These are phyloP conservation scores for Hirudo medicinalis DNA, from an alignment of 1,140 invertebrate genomes.

Conservation along the genomic window DNA sequence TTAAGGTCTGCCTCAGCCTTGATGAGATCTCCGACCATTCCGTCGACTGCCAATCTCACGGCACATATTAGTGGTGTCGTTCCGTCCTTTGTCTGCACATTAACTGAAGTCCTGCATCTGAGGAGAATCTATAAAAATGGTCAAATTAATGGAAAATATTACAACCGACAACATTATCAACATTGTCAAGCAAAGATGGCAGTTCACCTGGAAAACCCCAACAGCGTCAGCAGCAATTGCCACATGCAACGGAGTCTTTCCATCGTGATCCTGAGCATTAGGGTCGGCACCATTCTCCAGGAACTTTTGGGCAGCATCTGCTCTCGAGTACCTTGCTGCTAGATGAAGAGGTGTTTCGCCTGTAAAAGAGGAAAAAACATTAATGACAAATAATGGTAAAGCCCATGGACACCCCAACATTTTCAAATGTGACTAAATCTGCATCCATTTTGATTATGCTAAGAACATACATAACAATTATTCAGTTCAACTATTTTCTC, in stretches of 20 bases:
- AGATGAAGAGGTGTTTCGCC: slow-evolving; percentile 80
- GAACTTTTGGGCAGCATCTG: slow-evolving; percentile 81
- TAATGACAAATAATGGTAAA: no score
- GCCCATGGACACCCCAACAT: no score
- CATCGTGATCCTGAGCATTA: slow-evolving; percentile 83
- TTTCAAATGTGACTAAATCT: no score
- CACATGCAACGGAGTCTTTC: slow-evolving; percentile 79
- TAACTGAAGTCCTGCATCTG: slow-evolving; percentile 77
- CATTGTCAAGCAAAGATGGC: background rate
- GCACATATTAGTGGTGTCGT: slow-evolving; percentile 86
- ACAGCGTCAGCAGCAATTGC: slow-evolving; percentile 88
- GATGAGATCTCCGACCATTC: slow-evolving; percentile 86
- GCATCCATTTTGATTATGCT: no score
- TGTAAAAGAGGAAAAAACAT: slow-evolving; percentile 21
- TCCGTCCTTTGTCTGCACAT: slow-evolving; percentile 84
- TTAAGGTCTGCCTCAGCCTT: slow-evolving; percentile 82
- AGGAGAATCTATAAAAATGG: slow-evolving; percentile 56
- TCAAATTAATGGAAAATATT: background rate
- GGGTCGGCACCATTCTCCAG: slow-evolving; percentile 85
- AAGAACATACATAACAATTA: no score
- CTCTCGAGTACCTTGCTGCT: slow-evolving; percentile 78
- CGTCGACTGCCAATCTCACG: slow-evolving; percentile 49
- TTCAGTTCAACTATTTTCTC: no score
- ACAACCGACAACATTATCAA: background rate
- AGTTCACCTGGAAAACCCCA: slow-evolving; percentile 68